Evolutionary conservation across 2,797 vertebrate genomes (phyloP), one percentile per base, ranked within the genome.

Genomic region (Crocodylus rhombifer): DNA sequence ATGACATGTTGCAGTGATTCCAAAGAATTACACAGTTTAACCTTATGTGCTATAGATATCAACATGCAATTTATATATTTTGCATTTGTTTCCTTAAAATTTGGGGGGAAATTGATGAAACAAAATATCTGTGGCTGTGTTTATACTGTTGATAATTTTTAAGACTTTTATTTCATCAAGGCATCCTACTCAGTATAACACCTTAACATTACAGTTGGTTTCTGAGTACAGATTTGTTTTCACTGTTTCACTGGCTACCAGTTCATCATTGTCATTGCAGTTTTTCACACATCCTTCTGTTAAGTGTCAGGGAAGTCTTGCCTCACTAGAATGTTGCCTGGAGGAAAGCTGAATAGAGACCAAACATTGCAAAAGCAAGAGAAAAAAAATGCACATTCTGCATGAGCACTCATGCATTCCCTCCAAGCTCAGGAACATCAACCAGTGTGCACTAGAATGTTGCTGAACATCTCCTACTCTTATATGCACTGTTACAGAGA

Each of bases 261-360:
- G 5, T 61, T 93, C n/a, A 1, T 78, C 21, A 23, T 74, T 90
- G 56, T 74, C 55, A 7, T 64, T 91, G 78, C 76, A 18, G 61
- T 91, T 93, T 88, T 42, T 65, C 63, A 82, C 17, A 78, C 26
- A 9, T 64, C 69, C 51, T 83, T 79, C 23, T 80, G 12, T 57
- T 74, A 81, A 85, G 4, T 33, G 1, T 17, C 57, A 51, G n/a
- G 57, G 26, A 92, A 42, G 28, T 20, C 86, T 83, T 77, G 6
- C 4, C 76, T 84, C n/a, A 63, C 6, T 30, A 33, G 55, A 20
- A 0, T 42, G 42, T 9, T 55, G 11, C 51, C 71, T 51, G 11
- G 36, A 92, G 91, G 3, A 13, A 4, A 87, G 7, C 25, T 55
- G 42, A 89, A 86, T 80, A 77, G 36, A 78, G 88, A 93, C 71